phyloP scores from a whole-genome alignment of 2,888 invertebrate genomes.

The Bembecia ichneumoniformis region DNA sequence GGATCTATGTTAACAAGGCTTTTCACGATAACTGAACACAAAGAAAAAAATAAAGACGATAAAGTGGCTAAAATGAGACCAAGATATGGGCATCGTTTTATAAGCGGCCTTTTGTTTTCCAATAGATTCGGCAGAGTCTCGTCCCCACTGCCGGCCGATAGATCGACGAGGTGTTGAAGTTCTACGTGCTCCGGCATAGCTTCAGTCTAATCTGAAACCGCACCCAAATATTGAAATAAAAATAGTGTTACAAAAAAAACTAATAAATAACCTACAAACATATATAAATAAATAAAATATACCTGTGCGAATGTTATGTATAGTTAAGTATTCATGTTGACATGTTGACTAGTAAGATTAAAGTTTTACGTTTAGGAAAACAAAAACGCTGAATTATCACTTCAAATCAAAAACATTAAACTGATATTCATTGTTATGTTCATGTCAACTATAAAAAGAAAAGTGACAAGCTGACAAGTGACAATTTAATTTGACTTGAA shows the following conservation, averaged over 20 bases:
- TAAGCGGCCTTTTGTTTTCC: conserved; percentile 60
- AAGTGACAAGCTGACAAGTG: too few species aligned
- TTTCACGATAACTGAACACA: conserved; percentile 93
- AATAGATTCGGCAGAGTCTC: conserved; percentile 55
- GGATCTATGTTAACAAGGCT: conserved; percentile 88
- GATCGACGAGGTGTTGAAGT: conserved; percentile 83
- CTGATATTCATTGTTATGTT: too few species aligned
- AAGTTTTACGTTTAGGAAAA: too few species aligned
- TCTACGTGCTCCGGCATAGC: conserved; percentile 84
- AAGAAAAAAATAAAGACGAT: conserved; percentile 90
- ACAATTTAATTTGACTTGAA: too few species aligned
- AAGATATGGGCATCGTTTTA: conserved; percentile 79
- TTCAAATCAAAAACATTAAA: too few species aligned
- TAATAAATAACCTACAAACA: neutral
- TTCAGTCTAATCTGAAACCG: conserved; percentile 8
- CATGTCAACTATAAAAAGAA: too few species aligned
- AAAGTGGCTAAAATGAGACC: conserved; percentile 87
- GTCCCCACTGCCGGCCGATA: conserved; percentile 64
- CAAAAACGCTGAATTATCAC: too few species aligned
- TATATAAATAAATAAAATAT: neutral
- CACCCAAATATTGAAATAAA: conserved; percentile 2
- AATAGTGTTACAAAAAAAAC: neutral
- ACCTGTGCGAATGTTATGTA: too few species aligned
- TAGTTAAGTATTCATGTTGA: too few species aligned
- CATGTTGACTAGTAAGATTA: too few species aligned